Conservation (phyloP, 1,140 invertebrate species). For the Drosophila bipectinata region DNA sequence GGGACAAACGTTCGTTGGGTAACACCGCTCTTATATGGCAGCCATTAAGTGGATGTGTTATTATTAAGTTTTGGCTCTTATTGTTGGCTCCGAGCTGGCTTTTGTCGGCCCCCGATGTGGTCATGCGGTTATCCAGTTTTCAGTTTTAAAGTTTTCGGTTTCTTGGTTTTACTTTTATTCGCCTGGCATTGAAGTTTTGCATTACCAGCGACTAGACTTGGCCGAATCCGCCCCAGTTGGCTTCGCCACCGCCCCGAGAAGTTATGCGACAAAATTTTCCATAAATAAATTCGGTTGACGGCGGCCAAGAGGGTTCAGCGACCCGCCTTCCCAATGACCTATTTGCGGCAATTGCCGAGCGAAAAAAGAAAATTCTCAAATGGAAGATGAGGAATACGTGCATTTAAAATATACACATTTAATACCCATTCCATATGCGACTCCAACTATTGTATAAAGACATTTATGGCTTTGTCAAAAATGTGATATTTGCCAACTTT, state of each 20-base stretch:
- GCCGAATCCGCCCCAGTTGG: too few relatives aligned
- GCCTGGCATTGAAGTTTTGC: constrained; percentile 65
- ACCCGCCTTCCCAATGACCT: constrained; percentile 48
- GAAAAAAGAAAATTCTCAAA: constrained; percentile 4
- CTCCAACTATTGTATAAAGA: neutral
- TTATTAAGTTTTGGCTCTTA: constrained; percentile 23
- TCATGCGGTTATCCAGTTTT: constrained; percentile 64
- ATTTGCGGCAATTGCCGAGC: constrained; percentile 32
- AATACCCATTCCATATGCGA: too few relatives aligned
- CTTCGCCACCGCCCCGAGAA: constrained; percentile 9
- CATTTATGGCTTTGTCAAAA: constrained; percentile 24
- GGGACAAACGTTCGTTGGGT: constrained; percentile 6
- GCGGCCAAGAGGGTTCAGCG: constrained; percentile 37
- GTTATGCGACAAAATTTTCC: constrained; percentile 54
- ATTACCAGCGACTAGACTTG: constrained; percentile 33
- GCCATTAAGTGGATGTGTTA: constrained; percentile 10
- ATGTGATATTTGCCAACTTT: neutral
- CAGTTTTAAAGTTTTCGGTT: constrained; percentile 44
- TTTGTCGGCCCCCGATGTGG: constrained; percentile 43
- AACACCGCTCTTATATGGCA: constrained; percentile 3
- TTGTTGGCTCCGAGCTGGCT: constrained; percentile 12
- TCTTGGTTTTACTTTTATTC: constrained; percentile 52
- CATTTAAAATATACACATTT: too few relatives aligned
- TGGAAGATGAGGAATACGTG: too few relatives aligned
- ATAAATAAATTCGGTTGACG: constrained; percentile 46